Evolutionary conservation across 2,113 vertebrate genomes (phyloP).

Genomic region (Rhizomys pruinosus): DNA sequence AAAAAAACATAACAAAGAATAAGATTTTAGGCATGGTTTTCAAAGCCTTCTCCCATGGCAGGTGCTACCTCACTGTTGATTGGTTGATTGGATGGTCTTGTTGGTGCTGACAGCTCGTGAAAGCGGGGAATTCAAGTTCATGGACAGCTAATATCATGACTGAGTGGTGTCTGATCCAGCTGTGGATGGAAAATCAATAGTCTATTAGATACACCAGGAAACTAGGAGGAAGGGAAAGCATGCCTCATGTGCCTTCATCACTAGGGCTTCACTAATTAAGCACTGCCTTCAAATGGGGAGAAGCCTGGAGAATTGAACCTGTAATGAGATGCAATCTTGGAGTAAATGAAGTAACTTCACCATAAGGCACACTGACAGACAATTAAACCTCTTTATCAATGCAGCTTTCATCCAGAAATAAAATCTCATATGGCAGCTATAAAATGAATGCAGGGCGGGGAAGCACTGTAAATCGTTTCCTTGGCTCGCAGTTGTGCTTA

Average conservation of each 20-base stretch:
- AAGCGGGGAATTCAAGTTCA: conserved; percentile 89
- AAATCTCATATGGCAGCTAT: conserved; percentile 83
- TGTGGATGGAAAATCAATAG: conserved; percentile 97
- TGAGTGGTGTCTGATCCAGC: conserved; percentile 91
- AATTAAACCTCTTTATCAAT: conserved; percentile 91
- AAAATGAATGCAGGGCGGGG: conserved; percentile 74
- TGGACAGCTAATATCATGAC: conserved; percentile 94
- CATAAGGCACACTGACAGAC: conserved; percentile 89
- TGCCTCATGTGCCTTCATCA: conserved; percentile 79
- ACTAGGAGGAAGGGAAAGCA: conserved; percentile 67
- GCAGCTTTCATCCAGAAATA: conserved; percentile 84
- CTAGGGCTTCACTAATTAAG: conserved; percentile 87
- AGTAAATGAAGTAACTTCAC: conserved; percentile 87
- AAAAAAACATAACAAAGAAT: conserved; percentile 66
- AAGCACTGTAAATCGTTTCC: conserved; percentile 68
- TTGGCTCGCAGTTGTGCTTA: conserved; percentile 26
- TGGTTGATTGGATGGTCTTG: conserved; percentile 81
- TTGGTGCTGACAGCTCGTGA: conserved; percentile 85
- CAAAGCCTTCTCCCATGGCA: conserved; percentile 75
- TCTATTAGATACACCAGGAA: conserved; percentile 93
- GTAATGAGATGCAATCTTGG: conserved; percentile 88
- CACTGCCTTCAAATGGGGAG: conserved; percentile 82
- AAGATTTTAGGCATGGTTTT: conserved; percentile 59
- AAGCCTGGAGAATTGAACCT: conserved; percentile 86
- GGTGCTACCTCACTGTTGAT: conserved; percentile 80